Evolutionary conservation across 2,888 invertebrate species (phyloP).

Genomic region (Drosophila tanythrix): DNA sequence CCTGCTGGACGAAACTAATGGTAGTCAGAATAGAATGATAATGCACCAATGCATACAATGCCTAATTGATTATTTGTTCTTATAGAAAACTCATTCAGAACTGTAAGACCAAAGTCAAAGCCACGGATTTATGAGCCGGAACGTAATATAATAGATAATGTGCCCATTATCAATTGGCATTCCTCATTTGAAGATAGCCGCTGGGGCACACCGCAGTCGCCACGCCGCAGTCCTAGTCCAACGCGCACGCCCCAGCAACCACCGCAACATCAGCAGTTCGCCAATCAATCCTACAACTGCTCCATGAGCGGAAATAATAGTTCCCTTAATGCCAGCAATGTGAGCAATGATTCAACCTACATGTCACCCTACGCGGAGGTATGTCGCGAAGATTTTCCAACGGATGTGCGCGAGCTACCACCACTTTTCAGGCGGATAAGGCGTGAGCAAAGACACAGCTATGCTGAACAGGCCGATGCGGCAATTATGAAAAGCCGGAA

Average conservation of each 20-base stretch:
- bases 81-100: constrained; percentile 78
- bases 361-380: constrained; percentile 82
- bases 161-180: constrained; percentile 83
- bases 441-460: constrained; percentile 79
- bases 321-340: constrained; percentile 73
- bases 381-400: constrained; percentile 85
- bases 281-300: constrained; percentile 68
- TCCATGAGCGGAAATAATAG: constrained; percentile 73
- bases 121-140: constrained; percentile 43
- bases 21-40: constrained; percentile 34
- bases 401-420: constrained; percentile 85
- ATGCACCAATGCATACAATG: not conserved
- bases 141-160: constrained; percentile 59
- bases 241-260: constrained; percentile 57
- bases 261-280: constrained; percentile 53
- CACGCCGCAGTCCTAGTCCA: constrained; percentile 78
- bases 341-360: constrained; percentile 78
- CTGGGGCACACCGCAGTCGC: constrained; percentile 80
- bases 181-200: constrained; percentile 84
- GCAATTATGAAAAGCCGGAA: constrained; percentile 66
- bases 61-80: not conserved
- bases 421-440: constrained; percentile 55
- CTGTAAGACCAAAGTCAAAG: constrained; percentile 45
- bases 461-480: constrained; percentile 71
- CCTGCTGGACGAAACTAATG: constrained; percentile 85